These are phyloP conservation scores for Oenanthe melanoleuca DNA, from an alignment of 2,113 vertebrate genomes.

Conservation along the genomic window DNA sequence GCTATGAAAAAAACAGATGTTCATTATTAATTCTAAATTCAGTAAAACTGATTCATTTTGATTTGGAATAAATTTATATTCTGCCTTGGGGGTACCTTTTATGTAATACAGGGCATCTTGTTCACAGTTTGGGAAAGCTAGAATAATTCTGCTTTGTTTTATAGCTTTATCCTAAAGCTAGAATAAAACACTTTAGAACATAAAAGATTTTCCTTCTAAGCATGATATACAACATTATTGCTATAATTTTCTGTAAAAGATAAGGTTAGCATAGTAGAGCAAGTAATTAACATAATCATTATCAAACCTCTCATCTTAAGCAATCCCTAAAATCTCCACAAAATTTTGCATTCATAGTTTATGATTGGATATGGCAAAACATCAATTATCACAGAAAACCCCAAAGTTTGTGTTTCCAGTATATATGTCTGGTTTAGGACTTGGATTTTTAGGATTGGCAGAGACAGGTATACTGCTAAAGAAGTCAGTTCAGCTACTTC, in stretches of 20 bases:
- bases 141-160: conserved; percentile 7
- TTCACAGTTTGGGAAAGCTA: neutral
- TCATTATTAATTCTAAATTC: conserved; percentile 39
- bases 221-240: neutral
- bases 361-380: neutral
- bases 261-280: neutral
- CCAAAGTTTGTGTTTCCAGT: neutral
- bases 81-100: neutral
- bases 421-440: neutral
- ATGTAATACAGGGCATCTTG: neutral
- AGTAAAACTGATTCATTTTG: conserved; percentile 32
- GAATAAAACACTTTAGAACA: neutral
- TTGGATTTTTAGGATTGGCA: neutral
- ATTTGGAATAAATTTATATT: conserved; percentile 32
- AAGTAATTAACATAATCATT: neutral
- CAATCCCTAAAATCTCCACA: neutral
- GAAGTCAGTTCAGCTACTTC: neutral
- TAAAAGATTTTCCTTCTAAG: neutral
- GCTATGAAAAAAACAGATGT: conserved; percentile 20
- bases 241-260: neutral
- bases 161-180: neutral
- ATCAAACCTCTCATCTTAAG: neutral
- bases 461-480: neutral
- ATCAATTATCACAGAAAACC: neutral
- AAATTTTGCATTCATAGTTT: neutral